phyloP scores from a whole-genome alignment of 2,888 invertebrate species.

The Xiphydria camelus region DNA sequence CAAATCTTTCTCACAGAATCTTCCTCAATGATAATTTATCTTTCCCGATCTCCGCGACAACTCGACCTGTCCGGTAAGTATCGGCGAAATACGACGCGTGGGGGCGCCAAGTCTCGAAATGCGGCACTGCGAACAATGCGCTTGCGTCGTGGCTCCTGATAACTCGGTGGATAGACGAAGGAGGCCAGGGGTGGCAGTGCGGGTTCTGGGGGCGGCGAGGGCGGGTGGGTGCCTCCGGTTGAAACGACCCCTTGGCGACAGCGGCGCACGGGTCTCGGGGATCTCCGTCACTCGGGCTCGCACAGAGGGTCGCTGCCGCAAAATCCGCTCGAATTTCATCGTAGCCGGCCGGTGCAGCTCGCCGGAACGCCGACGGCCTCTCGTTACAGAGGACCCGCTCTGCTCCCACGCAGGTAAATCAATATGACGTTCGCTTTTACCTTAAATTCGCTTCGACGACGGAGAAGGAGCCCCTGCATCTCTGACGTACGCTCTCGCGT shows the following conservation, averaged over 20 bases:
- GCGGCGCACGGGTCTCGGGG: conserved; percentile 18
- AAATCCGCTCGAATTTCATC: neutral
- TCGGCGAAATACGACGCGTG: too few species aligned
- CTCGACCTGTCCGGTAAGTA: too few species aligned
- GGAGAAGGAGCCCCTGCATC: too few species aligned
- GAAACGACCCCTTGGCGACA: conserved; percentile 51
- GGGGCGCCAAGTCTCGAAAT: conserved; percentile 14
- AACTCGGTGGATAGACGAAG: conserved; percentile 33
- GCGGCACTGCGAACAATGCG: conserved; percentile 23
- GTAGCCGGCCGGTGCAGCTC: too few species aligned
- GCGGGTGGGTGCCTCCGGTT: conserved; percentile 54
- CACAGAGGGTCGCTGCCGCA: neutral
- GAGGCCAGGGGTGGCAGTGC: conserved; percentile 50
- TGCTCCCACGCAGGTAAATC: neutral
- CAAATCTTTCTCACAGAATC: too few species aligned
- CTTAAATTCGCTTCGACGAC: neutral
- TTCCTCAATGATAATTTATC: too few species aligned
- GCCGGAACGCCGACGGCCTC: neutral
- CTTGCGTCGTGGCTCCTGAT: conserved; percentile 28
- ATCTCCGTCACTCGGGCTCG: neutral
- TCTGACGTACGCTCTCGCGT: too few species aligned
- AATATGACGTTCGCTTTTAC: neutral
- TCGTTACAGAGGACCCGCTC: neutral
- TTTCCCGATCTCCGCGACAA: too few species aligned
- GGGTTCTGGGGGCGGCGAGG: conserved; percentile 57